Conservation (phyloP, 2,888 invertebrate species). For the Dynastes tityus region DNA sequence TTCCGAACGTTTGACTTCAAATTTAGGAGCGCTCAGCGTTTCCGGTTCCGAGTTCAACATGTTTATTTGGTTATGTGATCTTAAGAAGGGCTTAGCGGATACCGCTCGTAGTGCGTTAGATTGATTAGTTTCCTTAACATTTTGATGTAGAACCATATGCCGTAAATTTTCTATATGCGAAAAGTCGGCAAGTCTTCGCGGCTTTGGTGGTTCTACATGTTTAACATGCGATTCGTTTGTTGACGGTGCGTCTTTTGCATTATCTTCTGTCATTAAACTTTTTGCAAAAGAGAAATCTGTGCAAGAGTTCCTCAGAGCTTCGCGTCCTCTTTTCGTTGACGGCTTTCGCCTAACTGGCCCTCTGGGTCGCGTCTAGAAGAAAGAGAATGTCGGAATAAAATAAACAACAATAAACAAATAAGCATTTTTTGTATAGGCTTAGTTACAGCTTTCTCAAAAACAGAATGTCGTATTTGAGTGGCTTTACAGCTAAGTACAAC, state of each 20-base stretch:
- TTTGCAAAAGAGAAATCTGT: constrained; percentile 70
- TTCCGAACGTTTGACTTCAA: background rate
- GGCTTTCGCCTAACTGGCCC: constrained; percentile 85
- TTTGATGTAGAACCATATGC: background rate
- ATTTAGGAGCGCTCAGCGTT: background rate
- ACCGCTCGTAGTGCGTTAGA: background rate
- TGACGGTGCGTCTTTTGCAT: constrained; percentile 48
- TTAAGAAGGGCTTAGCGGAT: background rate
- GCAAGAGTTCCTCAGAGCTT: constrained; percentile 78
- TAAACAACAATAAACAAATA: too few relatives aligned
- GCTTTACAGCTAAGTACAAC: too few relatives aligned
- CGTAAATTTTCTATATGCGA: background rate
- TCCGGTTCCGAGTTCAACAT: background rate
- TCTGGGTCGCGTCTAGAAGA: constrained; percentile 76
- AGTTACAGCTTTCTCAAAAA: too few relatives aligned
- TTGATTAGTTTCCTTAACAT: background rate
- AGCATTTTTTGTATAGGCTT: too few relatives aligned
- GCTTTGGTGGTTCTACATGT: background rate
- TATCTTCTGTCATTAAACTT: constrained; percentile 62
- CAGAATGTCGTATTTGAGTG: too few relatives aligned
- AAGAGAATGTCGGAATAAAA: too few relatives aligned
- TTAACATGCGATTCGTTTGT: background rate
- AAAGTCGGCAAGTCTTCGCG: background rate
- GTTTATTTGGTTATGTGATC: background rate
- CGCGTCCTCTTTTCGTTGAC: constrained; percentile 83